Evolutionary conservation across 2,888 invertebrate species (phyloP).

Genomic region (Melanostoma scalare): DNA sequence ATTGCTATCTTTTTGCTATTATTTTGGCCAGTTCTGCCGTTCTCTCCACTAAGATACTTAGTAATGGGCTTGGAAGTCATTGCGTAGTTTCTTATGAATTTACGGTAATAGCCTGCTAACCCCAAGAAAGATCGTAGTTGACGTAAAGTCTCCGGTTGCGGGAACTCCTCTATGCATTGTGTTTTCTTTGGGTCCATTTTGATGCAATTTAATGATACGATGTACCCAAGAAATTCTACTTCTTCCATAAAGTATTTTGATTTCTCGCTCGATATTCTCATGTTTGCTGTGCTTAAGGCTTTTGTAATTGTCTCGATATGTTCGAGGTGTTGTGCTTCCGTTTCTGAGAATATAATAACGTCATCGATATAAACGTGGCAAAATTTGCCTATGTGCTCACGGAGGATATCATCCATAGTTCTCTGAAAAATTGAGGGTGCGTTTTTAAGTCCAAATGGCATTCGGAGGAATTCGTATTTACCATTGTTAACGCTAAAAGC

Average conservation of each 20-base stretch:
- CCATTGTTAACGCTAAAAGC: conserved; percentile 25
- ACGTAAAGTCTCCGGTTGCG: conserved; percentile 7
- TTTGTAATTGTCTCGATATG: conserved; percentile 14
- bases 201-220: conserved; percentile 10
- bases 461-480: conserved; percentile 24
- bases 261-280: conserved; percentile 37
- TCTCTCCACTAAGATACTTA: conserved; percentile 14
- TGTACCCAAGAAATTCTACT: conserved; percentile 21
- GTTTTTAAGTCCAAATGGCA: conserved; percentile 33
- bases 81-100: conserved; percentile 42
- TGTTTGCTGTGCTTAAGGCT: conserved; percentile 23
- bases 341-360: conserved; percentile 34
- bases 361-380: conserved; percentile 30
- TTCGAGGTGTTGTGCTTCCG: conserved; percentile 21
- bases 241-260: conserved; percentile 26
- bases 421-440: conserved; percentile 21
- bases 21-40: conserved; percentile 19
- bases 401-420: conserved; percentile 12
- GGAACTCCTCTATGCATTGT: conserved; percentile 14
- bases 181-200: conserved; percentile 11
- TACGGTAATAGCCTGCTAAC: conserved; percentile 38
- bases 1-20: conserved; percentile 23
- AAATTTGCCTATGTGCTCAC: conserved; percentile 15
- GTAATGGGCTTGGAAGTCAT: conserved; percentile 21
- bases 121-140: conserved; percentile 35